Base-by-base conservation (phyloP, 2,888 invertebrate genomes). In the Fragum fragum region DNA sequence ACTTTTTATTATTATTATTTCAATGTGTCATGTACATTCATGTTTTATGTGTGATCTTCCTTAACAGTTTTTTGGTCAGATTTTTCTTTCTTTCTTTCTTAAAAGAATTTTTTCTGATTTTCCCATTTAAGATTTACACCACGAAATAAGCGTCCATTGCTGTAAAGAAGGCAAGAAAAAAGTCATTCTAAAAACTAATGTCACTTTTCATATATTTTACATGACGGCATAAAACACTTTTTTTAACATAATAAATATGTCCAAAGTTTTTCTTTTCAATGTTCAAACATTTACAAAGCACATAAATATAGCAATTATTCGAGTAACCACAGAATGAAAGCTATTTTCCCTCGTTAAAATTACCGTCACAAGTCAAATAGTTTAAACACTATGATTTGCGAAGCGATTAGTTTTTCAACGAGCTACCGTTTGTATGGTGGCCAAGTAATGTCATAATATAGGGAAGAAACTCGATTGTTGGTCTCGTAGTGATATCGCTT, bases 321-420 rank as follows among this genome's bases (percentile, higher is more conserved):
- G 63, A 28, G 28, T 57, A 57, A 16, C 61, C n/a, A 61, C 29
- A 61, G 36, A 61, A 32, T 23, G 26, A 32, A 29, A 32, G 29
- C 61, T 61, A 61, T 32, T 61, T 61, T 29, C 29, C 23, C 18
- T 66, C 42, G 21, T 21, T 66, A 66, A n/a, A 42, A 21, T 32
- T 42, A 16, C 66, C n/a, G 42, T 42, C 66, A 42, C 66, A 66
- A 21, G 66, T 66, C 66, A 66, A 66, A 66, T 66, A 66, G 39
- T 66, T 42, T 42, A 42, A 42, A 66, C 66, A 36, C 66, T 66
- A 66, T 36, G 26, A 66, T 66, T 66, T 39, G 36, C 6, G 39
- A 66, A n/a, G 32, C 36, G 66, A 66, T 42, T 66, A 66, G 39
- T 42, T 18, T 66, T 21, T 21, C 21, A 42, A 66, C 66, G 18